Conservation (phyloP, 2,888 invertebrate genomes). For the Acrocera orbiculus region DNA sequence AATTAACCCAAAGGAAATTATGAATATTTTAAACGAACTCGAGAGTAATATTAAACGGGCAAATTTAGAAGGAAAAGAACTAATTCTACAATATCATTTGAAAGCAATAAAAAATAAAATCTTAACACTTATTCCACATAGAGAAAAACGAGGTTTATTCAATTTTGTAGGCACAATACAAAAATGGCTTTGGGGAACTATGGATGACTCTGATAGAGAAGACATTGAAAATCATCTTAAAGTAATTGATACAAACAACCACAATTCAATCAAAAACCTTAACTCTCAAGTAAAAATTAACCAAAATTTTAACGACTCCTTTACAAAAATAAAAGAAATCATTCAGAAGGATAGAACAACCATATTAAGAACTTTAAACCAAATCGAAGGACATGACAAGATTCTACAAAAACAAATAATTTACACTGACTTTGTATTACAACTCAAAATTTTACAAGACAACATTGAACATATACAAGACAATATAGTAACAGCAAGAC, state of each 20-base stretch:
- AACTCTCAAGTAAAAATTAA: constrained; percentile 4
- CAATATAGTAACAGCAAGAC: constrained; percentile 4
- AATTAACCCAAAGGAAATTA: background rate
- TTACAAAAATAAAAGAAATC: background rate
- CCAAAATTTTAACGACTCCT: constrained; percentile 1
- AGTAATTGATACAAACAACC: constrained; percentile 2
- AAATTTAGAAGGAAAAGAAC: background rate
- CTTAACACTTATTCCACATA: background rate
- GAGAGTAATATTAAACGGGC: background rate
- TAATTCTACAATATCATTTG: constrained; percentile 1
- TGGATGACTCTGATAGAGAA: background rate
- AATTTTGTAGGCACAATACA: constrained; percentile 1
- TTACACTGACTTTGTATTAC: constrained; percentile 2
- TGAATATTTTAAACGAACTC: background rate
- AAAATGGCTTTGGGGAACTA: constrained; percentile 6
- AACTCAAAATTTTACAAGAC: too few species aligned
- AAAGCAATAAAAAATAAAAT: constrained; percentile 1
- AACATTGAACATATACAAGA: too few species aligned
- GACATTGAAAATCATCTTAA: constrained; percentile 5
- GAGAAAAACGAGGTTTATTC: constrained; percentile 2
- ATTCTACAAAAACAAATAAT: background rate
- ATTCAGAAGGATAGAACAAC: constrained; percentile 1
- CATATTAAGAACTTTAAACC: background rate
- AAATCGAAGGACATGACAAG: background rate
- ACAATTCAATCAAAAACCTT: constrained; percentile 3